Evolutionary conservation across 2,113 vertebrate genomes (phyloP).

Genomic region (Alouatta palliata): DNA sequence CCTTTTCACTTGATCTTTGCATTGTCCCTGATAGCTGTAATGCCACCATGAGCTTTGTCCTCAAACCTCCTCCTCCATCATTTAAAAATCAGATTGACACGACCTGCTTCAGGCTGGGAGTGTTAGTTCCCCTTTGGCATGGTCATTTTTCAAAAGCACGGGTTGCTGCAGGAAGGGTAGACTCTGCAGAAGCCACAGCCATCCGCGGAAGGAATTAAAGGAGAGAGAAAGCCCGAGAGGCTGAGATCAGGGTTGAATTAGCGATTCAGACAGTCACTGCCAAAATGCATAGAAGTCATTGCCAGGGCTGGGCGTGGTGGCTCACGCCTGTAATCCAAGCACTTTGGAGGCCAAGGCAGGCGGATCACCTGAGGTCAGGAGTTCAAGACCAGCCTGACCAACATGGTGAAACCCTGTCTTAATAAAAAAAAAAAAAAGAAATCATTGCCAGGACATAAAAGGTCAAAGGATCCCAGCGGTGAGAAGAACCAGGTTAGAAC

Average conservation of each 20-base stretch:
- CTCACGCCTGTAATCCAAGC: too few species aligned
- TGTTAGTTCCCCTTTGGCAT: not conserved
- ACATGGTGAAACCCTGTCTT: too few species aligned
- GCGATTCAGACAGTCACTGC: conserved; percentile 32
- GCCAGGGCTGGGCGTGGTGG: too few species aligned
- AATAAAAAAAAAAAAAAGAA: too few species aligned
- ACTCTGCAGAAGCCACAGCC: not conserved
- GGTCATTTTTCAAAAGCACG: conserved; percentile 46
- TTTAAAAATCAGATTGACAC: conserved; percentile 60
- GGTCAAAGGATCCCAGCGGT: not conserved
- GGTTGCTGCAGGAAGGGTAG: not conserved
- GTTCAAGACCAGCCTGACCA: too few species aligned
- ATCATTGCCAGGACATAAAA: conserved; percentile 16
- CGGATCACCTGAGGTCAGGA: too few species aligned
- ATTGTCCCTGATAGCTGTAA: not conserved
- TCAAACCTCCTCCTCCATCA: conserved; percentile 44
- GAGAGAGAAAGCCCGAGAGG: not conserved
- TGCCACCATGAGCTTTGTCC: not conserved
- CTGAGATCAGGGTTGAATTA: conserved; percentile 42
- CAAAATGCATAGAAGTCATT: not conserved
- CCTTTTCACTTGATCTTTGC: conserved; percentile 52
- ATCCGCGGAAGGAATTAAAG: not conserved
- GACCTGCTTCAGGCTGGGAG: not conserved
- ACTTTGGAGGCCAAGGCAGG: too few species aligned
- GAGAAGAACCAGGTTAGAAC: not conserved